phyloP scores from a whole-genome alignment of 2,888 invertebrate species.

The Scaeva pyrastri region DNA sequence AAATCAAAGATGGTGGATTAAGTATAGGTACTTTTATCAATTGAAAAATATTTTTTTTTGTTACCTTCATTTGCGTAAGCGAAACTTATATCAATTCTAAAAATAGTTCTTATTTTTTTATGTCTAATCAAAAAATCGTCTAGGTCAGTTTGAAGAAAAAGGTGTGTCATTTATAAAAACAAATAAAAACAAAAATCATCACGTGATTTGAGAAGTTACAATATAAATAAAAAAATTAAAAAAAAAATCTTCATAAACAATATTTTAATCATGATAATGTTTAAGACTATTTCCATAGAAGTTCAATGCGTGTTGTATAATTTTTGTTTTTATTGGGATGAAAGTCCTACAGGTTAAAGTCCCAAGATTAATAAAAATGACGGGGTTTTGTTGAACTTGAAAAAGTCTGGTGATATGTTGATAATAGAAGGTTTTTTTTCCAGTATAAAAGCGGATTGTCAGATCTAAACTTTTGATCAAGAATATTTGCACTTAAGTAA shows the following conservation, averaged over 20 bases:
- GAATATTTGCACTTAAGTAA: too few species aligned
- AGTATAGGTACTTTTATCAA: neutral
- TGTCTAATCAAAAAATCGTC: neutral
- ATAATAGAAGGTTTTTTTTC: neutral
- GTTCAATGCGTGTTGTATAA: neutral
- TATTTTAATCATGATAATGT: neutral
- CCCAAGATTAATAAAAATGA: neutral
- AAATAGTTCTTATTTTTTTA: neutral
- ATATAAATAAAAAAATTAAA: neutral
- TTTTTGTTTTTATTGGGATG: neutral
- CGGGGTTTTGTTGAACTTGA: constrained; percentile 4
- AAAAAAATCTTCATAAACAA: neutral
- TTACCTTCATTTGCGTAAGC: neutral
- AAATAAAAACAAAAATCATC: neutral
- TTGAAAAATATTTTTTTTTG: neutral
- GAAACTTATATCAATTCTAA: neutral
- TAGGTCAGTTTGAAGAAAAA: neutral
- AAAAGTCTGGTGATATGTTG: neutral
- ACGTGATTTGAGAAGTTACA: neutral
- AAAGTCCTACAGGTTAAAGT: neutral
- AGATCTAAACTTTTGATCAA: too few species aligned
- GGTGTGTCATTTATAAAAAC: too few species aligned
- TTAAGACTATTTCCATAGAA: neutral
- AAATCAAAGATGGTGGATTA: neutral
- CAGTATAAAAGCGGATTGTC: too few species aligned